These are phyloP conservation scores for Heliopora coerulea DNA, from an alignment of 92 coral and sea anemone species.

Conservation along the genomic window DNA sequence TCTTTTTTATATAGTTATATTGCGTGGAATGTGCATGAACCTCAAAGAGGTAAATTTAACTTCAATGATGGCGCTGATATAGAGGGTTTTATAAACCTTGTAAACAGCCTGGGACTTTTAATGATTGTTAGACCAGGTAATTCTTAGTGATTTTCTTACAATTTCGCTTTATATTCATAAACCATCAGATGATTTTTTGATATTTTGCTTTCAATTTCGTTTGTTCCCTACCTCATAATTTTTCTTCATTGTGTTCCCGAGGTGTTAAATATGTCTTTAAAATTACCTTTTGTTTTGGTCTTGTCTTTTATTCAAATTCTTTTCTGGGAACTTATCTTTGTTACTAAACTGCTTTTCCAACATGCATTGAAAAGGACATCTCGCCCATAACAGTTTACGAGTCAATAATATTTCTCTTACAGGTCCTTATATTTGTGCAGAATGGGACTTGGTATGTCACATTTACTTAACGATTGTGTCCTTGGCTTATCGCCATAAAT, in stretches of 20 bases:
- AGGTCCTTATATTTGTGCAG: slow-evolving; percentile 90
- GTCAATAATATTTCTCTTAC: too few relatives aligned
- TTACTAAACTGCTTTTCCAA: too few relatives aligned
- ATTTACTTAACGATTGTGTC: neutral
- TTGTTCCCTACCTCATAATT: too few relatives aligned
- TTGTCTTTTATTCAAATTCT: too few relatives aligned
- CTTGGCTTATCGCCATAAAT: too few relatives aligned
- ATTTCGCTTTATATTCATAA: neutral
- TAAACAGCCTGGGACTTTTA: slow-evolving; percentile 69
- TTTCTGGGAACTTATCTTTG: too few relatives aligned
- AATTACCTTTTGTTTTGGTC: too few relatives aligned
- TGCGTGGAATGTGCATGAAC: slow-evolving; percentile 90
- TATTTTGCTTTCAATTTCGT: too few relatives aligned
- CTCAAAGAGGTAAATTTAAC: slow-evolving; percentile 64
- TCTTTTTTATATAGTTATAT: slow-evolving; percentile 46
- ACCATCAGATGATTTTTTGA: neutral
- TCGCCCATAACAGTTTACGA: too few relatives aligned
- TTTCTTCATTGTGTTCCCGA: too few relatives aligned
- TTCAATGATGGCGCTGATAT: slow-evolving; percentile 85
- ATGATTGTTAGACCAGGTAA: slow-evolving; percentile 69
- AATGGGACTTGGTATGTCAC: slow-evolving; percentile 68
- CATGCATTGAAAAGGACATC: too few relatives aligned
- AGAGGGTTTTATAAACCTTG: slow-evolving; percentile 67
- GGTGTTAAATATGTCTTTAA: too few relatives aligned
- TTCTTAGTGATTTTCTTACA: neutral